phyloP scores from a whole-genome alignment of 2,797 vertebrate species.

The Sciurus carolinensis region DNA sequence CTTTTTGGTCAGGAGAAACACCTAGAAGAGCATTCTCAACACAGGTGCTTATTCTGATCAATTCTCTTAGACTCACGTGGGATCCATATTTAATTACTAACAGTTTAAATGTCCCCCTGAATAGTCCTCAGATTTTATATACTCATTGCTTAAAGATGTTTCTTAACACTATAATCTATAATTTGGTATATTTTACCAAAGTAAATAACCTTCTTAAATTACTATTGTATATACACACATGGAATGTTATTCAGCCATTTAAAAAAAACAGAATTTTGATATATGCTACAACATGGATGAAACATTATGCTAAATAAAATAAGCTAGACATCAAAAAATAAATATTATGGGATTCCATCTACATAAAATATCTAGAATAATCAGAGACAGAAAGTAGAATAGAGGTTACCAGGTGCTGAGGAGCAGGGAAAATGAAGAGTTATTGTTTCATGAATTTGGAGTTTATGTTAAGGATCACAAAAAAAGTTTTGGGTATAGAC shows the following conservation, averaged over 20 bases:
- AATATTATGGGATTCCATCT: slow-evolving; percentile 3
- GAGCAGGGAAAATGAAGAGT: not conserved
- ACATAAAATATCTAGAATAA: not conserved
- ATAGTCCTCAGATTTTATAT: slow-evolving; percentile 25
- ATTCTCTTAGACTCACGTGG: not conserved
- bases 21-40: slow-evolving; percentile 19
- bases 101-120: slow-evolving; percentile 48
- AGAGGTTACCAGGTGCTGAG: not conserved
- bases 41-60: slow-evolving; percentile 17
- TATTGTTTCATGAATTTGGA: not conserved
- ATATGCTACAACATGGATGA: not conserved
- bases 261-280: slow-evolving; percentile 50
- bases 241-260: not conserved
- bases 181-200: slow-evolving; percentile 48
- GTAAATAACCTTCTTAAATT: slow-evolving; percentile 40
- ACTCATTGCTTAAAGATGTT: slow-evolving; percentile 64
- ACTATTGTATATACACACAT: not conserved
- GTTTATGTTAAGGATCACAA: not conserved
- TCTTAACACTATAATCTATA: slow-evolving; percentile 41
- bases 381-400: slow-evolving; percentile 21
- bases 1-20: slow-evolving; percentile 47
- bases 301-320: slow-evolving; percentile 53
- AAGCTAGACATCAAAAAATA: slow-evolving; percentile 30
- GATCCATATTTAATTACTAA: slow-evolving; percentile 48
- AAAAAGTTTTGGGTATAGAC: slow-evolving; percentile 17